Percentiles rank a stretch among this genome's conserved stretches.
phyloP scores from a whole-genome alignment of 2,888 invertebrate species.

The Perizoma affinitatum region DNA sequence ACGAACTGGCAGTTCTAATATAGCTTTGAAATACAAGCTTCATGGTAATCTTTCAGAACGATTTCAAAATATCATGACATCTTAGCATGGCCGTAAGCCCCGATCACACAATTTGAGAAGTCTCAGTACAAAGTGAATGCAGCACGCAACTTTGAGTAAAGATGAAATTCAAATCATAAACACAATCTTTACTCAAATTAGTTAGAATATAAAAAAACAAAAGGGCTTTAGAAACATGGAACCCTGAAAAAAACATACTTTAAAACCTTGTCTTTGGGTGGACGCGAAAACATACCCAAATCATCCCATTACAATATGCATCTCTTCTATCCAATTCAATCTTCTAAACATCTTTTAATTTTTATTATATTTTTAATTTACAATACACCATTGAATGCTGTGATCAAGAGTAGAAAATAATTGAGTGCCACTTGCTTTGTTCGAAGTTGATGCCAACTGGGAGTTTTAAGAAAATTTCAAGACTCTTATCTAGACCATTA shows the following conservation, averaged over 20 bases:
- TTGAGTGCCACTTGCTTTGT: too few species aligned
- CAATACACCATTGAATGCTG: too few species aligned
- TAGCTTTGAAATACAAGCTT: constrained; percentile 20
- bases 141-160: constrained; percentile 16
- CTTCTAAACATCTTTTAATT: neutral
- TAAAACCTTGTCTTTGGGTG: constrained; percentile 21
- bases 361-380: too few species aligned
- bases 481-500: too few species aligned
- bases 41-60: constrained; percentile 42
- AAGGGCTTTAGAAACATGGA: constrained; percentile 23
- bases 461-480: too few species aligned
- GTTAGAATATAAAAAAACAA: constrained; percentile 20
- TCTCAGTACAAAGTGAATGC: constrained; percentile 20
- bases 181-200: constrained; percentile 35
- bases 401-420: too few species aligned
- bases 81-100: constrained; percentile 55
- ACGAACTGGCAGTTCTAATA: constrained; percentile 25
- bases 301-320: constrained; percentile 4
- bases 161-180: constrained; percentile 13
- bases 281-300: constrained; percentile 14
- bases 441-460: too few species aligned
- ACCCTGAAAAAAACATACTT: constrained; percentile 10
- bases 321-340: neutral
- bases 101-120: constrained; percentile 55
- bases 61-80: constrained; percentile 47